Evolutionary conservation across 2,797 vertebrate species (phyloP), one percentile per base, ranked within the genome.

Genomic region (Yasuhikotakia modesta): DNA sequence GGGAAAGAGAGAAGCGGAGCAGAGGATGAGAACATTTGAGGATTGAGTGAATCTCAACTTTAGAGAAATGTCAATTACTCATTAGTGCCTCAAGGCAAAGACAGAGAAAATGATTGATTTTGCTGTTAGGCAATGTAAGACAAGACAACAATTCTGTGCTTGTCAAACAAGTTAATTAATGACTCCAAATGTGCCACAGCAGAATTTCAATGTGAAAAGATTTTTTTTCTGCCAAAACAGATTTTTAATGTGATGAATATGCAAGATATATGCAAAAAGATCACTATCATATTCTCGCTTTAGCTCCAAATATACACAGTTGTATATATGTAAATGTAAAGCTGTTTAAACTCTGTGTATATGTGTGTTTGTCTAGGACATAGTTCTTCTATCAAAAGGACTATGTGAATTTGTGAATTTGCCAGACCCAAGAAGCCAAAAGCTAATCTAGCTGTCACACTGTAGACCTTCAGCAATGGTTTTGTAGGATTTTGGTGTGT

Each of bases 31-130:
- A 73, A 63, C 66, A 64, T 82, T 79, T 78, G 55, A 68, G 45
- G 68, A 70, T 79, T 79, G 80, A 82, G 73, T 81, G 70, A 82
- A 82, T 86, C 77, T 85, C 73, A 86, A 82, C 71, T 73, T 82
- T 83, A 81, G 72, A 78, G 78, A 82, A 87, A 85, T 79, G 79
- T 84, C 81, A 87, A 81, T 86, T 83, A 86, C 73, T 82, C 80
- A 82, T 84, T 82, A 82, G 61, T 75, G 80, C 82, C 73, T 70
- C 72, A 80, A 81, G 84, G 75, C 82, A 86, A 82, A 79, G 78
- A 83, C 83, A 82, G 81, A 80, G 81, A 82, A 86, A 81, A 82
- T 79, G 69, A 82, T 85, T 82, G 82, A 85, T 83, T 82, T 80
- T 82, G 84, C 79, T 85, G 84, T 85, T 83, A 74, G 84, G 79